Evolutionary conservation across 2,888 invertebrate genomes (phyloP), one percentile per base, ranked within the genome.

Genomic region (Acanthosepion esculentum): DNA sequence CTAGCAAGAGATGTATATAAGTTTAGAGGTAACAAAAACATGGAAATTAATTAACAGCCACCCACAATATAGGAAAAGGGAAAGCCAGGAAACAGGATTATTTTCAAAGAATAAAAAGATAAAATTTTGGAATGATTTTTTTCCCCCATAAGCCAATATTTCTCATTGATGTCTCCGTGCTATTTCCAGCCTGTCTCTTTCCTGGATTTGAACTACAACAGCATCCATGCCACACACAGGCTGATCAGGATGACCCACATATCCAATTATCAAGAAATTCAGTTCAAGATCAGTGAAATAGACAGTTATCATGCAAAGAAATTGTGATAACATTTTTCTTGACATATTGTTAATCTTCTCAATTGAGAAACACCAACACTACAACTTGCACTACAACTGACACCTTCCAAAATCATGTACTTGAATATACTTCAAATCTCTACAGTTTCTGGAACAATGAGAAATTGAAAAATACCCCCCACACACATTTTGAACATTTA

Each of bases 41-140:
- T 29, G 10, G n/a, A 78, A n/a, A n/a, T 78, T 3, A 55, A 55
- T 20, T 29, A 78, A 78, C 12, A 78, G 10, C n/a, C 78, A 78
- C 15, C n/a, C 10, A 78, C 10, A 78, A 78, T 78, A 10, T n/a
- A 78, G n/a, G 29, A n/a, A n/a, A 8, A n/a, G 78, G 78, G 78
- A 8, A 78, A 78, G 78, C 78, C 78, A 78, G n/a, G 78, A 78
- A 78, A 78, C 78, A 78, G 78, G 78, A 78, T 29, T n/a, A 78
- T 78, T 78, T n/a, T n/a, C 29, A 78, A 29, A 0, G 64, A n/a
- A 78, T 10, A 12, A n/a, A 55, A 78, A n/a, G 78, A 78, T 78
- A 78, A 78, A 78, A 78, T n/a, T 78, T 78, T 78, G 78, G 78
- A 78, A 78, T 78, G 78, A 78, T 78, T 78, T 78, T 78, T 78